Base-by-base conservation (phyloP, 2,888 invertebrate genomes). In the Spilosoma lubricipeda region DNA sequence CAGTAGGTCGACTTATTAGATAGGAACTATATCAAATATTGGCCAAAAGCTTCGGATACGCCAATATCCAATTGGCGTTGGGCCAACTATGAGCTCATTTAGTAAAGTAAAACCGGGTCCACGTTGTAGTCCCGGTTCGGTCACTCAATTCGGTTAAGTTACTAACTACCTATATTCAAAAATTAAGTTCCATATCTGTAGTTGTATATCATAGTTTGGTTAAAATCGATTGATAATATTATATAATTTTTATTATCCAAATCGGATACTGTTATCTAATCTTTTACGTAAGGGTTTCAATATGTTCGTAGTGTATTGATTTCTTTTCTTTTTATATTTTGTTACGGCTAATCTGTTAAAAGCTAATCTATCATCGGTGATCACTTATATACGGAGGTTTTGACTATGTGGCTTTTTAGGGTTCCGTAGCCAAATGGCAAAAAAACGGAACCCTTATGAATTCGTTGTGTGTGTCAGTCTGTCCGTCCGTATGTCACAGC, bases 21-120 rank as follows among this genome's bases (percentile, higher is more conserved):
- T 73, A 59, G 63, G 68, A 52, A 48, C 67, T 72, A 72, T n/a
- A 48, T 64, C 56, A 70, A 74, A 67, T 23, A 67, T 74, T 67
- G 69, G 66, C 42, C 23, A 9, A 45, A 48, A 59, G 36, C 42
- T 45, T n/a, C 71, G 27, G 36, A 66, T 42, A 27, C n/a, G 39
- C 56, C 66, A 67, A 63, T 45, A 56, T 45, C 42, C 27, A 48
- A 4, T 30, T 73, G 73, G 73, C 73, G 23, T 39, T 69, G 52
- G 15, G 69, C 73, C 73, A 73, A 73, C 23, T 65, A 30, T 73
- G 73, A 69, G 13, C 33, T 73, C 69, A 69, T 69, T 27, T 39
- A 5, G 64, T 48, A 23, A 30, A 36, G 23, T 73, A 52, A 69
- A n/a, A 3, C 68, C n/a, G 36, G 15, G 30, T 67, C 20, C 72